A percentile compares a stretch with the other conserved stretches of the same genome.
phyloP scores from a whole-genome alignment of 2,888 invertebrate species.

The Limnephilus auricula region DNA sequence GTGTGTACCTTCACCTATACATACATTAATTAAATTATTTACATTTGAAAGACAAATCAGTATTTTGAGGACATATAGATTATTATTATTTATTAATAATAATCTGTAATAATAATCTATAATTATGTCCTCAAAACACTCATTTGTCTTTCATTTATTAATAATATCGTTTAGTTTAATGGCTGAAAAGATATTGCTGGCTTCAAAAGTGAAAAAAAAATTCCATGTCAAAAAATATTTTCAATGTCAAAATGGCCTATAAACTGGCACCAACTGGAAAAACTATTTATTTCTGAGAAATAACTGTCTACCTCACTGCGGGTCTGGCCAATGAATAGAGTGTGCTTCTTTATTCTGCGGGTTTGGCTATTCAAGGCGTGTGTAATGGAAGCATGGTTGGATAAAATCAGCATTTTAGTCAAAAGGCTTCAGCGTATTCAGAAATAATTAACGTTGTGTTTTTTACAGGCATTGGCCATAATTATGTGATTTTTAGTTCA shows the following conservation, averaged over 20 bases:
- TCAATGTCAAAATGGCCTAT: not conserved
- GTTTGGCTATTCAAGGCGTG: constrained; percentile 2
- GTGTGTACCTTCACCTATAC: too few relatives aligned
- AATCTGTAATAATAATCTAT: too few relatives aligned
- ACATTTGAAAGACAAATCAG: too few relatives aligned
- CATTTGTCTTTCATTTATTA: too few relatives aligned
- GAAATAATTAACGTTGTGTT: not conserved
- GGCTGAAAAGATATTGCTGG: not conserved
- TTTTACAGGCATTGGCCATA: too few relatives aligned
- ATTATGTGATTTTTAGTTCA: too few relatives aligned
- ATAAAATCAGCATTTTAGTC: not conserved
- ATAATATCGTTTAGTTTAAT: not conserved
- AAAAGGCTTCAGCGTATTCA: not conserved
- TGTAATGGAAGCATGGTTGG: not conserved
- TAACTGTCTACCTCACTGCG: not conserved
- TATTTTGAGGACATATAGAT: not conserved
- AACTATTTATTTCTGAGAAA: constrained; percentile 24
- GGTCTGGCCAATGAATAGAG: too few relatives aligned
- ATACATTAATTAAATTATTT: too few relatives aligned
- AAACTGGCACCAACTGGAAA: constrained; percentile 18
- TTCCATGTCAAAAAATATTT: too few relatives aligned
- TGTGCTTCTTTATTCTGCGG: not conserved
- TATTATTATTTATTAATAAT: too few relatives aligned
- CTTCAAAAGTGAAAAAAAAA: not conserved
- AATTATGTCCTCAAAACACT: too few relatives aligned